Percentiles rank a stretch among this genome's conserved stretches.
Evolutionary conservation across 2,888 invertebrate species (phyloP).

Genomic region (Drosophila subsilvestris): DNA sequence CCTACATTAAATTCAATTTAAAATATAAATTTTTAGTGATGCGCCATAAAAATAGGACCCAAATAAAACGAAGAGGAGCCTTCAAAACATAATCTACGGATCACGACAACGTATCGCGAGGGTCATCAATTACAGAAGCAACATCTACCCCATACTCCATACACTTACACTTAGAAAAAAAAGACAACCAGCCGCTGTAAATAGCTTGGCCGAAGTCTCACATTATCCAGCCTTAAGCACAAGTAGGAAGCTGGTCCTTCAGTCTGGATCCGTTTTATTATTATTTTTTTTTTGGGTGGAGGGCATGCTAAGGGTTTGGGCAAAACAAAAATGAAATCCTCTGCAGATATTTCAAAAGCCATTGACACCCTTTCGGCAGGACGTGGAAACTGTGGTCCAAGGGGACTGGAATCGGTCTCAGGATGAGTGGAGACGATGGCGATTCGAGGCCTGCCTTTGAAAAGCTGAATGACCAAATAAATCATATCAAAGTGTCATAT

Average conservation of each 20-base stretch:
- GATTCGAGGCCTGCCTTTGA: conserved; percentile 73
- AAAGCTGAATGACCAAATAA: conserved; percentile 82
- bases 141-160: conserved; percentile 28
- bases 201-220: conserved; percentile 74
- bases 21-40: conserved; percentile 74
- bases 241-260: conserved; percentile 70
- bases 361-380: conserved; percentile 80
- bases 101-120: conserved; percentile 69
- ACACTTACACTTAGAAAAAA: conserved; percentile 16
- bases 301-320: conserved; percentile 16
- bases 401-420: background rate
- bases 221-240: conserved; percentile 75
- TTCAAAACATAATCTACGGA: conserved; percentile 58
- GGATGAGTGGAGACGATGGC: conserved; percentile 14
- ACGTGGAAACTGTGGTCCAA: conserved; percentile 32
- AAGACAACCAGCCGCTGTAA: conserved; percentile 65
- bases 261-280: conserved; percentile 44
- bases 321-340: conserved; percentile 71
- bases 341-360: conserved; percentile 80
- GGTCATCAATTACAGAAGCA: conserved; percentile 75
- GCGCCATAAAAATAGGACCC: conserved; percentile 70
- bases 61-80: conserved; percentile 31
- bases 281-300: conserved; percentile 29
- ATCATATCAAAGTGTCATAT: conserved; percentile 84
- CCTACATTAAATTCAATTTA: conserved; percentile 78